phyloP scores from a whole-genome alignment of 2,888 invertebrate species.

The Notodonta dromedarius region DNA sequence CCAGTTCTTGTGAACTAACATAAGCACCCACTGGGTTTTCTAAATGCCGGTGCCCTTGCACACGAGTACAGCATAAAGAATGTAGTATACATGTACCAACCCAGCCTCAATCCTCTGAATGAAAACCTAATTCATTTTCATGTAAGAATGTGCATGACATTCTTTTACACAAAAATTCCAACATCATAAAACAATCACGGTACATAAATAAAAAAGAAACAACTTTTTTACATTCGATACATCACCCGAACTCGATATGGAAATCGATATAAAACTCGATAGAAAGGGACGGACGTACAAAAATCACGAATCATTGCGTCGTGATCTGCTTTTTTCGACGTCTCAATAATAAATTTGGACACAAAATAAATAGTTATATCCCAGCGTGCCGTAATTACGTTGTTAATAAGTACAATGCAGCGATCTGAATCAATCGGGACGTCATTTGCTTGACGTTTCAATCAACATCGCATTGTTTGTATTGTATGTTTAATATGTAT shows the following conservation, averaged over 20 bases:
- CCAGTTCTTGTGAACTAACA: too few relatives aligned
- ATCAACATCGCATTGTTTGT: conserved; percentile 82
- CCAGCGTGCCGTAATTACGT: conserved; percentile 79
- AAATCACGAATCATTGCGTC: conserved; percentile 73
- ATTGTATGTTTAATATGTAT: conserved; percentile 79
- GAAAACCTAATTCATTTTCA: too few relatives aligned
- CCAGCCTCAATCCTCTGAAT: too few relatives aligned
- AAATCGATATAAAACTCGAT: conserved; percentile 68
- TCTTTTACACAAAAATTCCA: conserved; percentile 25
- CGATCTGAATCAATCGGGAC: conserved; percentile 76
- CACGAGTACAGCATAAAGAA: too few relatives aligned
- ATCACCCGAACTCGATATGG: conserved; percentile 53
- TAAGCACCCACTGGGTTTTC: too few relatives aligned
- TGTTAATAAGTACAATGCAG: conserved; percentile 78
- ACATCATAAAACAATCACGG: conserved; percentile 46
- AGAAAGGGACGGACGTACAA: conserved; percentile 50
- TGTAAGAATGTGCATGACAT: too few relatives aligned
- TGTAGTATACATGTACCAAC: too few relatives aligned
- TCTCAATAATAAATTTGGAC: conserved; percentile 76
- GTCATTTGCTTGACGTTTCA: conserved; percentile 82
- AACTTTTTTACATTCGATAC: conserved; percentile 40
- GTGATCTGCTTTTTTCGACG: conserved; percentile 68
- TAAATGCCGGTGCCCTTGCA: too few relatives aligned
- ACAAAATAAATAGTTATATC: conserved; percentile 80
- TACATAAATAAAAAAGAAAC: conserved; percentile 52